Evolutionary conservation across 2,113 vertebrate genomes (phyloP), one percentile per base, ranked within the genome.

Genomic region (Pituophis catenifer): DNA sequence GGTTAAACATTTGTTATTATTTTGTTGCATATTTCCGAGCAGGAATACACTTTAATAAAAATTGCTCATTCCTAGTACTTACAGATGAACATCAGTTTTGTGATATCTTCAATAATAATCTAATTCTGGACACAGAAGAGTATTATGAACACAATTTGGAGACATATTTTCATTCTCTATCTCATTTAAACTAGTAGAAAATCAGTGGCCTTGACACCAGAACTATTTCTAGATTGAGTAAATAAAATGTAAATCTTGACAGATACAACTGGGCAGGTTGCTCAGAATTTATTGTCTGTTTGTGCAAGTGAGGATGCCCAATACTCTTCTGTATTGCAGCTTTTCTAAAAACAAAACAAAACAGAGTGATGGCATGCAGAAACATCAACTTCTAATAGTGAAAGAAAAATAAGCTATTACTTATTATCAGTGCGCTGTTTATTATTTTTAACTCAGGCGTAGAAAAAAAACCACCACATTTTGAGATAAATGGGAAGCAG

Each of bases 161-260:
- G 97, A 97, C 96, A 81, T 8, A 97, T 96, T 97, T 97, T 97
- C 97, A 97, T 98, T 98, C 97, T 97, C 96, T 96, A 97, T 98
- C 97, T 98, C 98, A 98, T 97, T 96, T 97, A 96, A 96, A 94
- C 94, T 97, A 97, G 95, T 96, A 94, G 96, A 96, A 97, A 97
- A 98, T 98, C 96, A 96, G 97, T 97, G 97, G 96, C 97, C 96
- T 97, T 98, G 97, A 98, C 97, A 97, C 95, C 96, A 98, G 95
- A 97, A 97, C 98, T 57, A 58, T 98, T 97, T 98, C 97, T 96
- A 95, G 97, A 96, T 96, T 97, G 97, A 96, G 95, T 97, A 98
- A 98, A 98, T 98, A 97, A 97, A 98, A 97, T 97, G 97, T 97
- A 96, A 97, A 97, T 98, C 97, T 94, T 97, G 97, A 95, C 96